Base-by-base conservation (phyloP, 1,140 invertebrate species). In the Drosophila melanica region DNA sequence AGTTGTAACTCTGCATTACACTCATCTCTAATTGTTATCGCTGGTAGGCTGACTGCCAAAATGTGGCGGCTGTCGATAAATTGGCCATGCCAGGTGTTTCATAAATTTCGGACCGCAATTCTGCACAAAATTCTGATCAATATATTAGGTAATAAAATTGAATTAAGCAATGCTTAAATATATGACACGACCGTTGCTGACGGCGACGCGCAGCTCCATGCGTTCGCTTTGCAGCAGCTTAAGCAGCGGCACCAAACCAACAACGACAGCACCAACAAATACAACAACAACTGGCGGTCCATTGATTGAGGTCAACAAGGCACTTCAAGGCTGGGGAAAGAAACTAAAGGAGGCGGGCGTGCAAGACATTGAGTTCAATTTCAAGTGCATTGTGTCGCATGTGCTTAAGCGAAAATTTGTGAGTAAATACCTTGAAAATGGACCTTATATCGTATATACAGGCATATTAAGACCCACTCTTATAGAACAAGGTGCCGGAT, bases 381-480 rank as follows among this genome's bases (percentile, higher is more conserved):
- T 92, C 0, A 92, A 92, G 55, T 90, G 91, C 74, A 92, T 93
- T 53, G 78, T 92, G 6, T 92, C 92, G 4, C 90, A 92, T 60
- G 91, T 92, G 39, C 70, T 93, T 11, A 65, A 85, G 12, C 77
- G 73, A 0, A 91, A 91, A 74, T 92, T 92, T 47, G 92, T 93
- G 75, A 79, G 60, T 54, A 4, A 12, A 67, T 27, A 41, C 14
- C 10, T 1, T 8, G n/a, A 7, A 4, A 12, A 18, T 5, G 33
- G 16, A 8, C 3, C 8, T 35, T 11, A 8, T 10, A 0, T 14
- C 35, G 8, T 33, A 8, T 16, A 9, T 50, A 7, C 1, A 23
- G 9, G 8, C 5, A 27, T 27, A 27, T 35, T 35, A 9, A 35
- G 1, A 9, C 16, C 14, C 6, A 10, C 4, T 1, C 50, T 4